phyloP scores from a whole-genome alignment of 2,113 vertebrate species.

The Miniopterus natalensis region DNA sequence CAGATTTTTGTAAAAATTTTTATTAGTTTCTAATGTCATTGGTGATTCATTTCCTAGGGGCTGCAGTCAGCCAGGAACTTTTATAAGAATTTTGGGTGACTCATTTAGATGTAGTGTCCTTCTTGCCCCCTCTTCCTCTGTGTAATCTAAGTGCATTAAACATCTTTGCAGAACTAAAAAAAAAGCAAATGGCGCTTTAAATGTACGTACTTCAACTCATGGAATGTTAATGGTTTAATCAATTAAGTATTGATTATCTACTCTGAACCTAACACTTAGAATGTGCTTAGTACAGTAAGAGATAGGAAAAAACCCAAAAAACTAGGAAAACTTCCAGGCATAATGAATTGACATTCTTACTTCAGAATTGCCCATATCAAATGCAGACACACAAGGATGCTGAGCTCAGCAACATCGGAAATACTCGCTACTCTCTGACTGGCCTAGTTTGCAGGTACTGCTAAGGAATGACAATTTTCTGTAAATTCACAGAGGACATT shows the following conservation, averaged over 20 bases:
- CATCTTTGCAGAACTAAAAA: slow-evolving; percentile 89
- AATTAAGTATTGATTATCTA: neutral
- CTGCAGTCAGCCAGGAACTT: slow-evolving; percentile 89
- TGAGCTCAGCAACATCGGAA: too few relatives aligned
- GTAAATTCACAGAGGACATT: neutral
- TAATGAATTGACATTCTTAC: neutral
- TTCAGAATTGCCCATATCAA: neutral
- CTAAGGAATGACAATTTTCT: neutral
- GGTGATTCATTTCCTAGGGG: slow-evolving; percentile 86
- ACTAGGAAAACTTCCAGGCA: neutral
- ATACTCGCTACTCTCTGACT: fast-evolving
- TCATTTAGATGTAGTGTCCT: slow-evolving; percentile 89
- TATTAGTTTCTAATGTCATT: slow-evolving; percentile 91
- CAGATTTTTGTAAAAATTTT: slow-evolving; percentile 90
- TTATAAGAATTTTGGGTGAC: slow-evolving; percentile 91
- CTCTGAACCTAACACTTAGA: neutral
- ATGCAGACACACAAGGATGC: neutral
- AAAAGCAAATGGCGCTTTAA: neutral
- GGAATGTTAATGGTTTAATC: neutral
- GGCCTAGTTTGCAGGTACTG: neutral
- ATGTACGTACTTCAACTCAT: neutral
- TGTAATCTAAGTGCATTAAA: slow-evolving; percentile 98
- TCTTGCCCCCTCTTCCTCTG: slow-evolving; percentile 81
- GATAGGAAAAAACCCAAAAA: neutral
- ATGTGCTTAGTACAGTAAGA: neutral